Base-by-base conservation (phyloP, 1,140 invertebrate genomes). In the Rhagoletis pomonella region DNA sequence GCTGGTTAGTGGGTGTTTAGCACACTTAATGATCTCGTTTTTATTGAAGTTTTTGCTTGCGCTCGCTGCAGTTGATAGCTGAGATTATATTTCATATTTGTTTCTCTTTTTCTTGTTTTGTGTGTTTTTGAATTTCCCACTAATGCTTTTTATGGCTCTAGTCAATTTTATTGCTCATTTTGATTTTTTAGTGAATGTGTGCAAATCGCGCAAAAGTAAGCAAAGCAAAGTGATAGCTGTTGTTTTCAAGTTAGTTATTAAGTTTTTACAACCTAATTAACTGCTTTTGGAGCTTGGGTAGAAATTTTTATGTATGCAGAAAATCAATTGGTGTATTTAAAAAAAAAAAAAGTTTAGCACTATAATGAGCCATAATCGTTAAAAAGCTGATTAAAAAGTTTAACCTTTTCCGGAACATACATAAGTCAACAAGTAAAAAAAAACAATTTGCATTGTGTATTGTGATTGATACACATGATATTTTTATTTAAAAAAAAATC, bases 21-120 rank as follows among this genome's bases (percentile, higher is more conserved):
- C 73, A 44, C 9, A 81, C 19, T 81, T 81, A 47, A 81, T 81
- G 73, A 81, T n/a, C 73, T 81, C 73, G 47, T 81, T 58, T 81
- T 81, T 47, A 17, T 55, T 81, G 47, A 19, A 55, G 14, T 81
- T 55, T 5, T 55, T 81, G 73, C 73, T 55, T 81, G 73, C 73
- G 19, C 50, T 50, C 7, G 9, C 19, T 55, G 7, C 17, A n/a
- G 3, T 29, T 81, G 17, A 3, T 73, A n/a, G 2, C 7, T 47
- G 1, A 0, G 50, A 7, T 55, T 55, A 55, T 10, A 55, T 55
- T 29, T 7, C 50, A 55, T 0, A 29, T 29, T 29, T 29, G 29
- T 29, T 29, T 29, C 29, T 29, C 29, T 1, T 29, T 29, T 29
- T 29, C n/a, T n/a, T n/a, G n/a, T 29, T 29, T 29, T 29, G 29